Evolutionary conservation across 2,797 vertebrate genomes (phyloP).

Genomic region (Enteromius anoplus): DNA sequence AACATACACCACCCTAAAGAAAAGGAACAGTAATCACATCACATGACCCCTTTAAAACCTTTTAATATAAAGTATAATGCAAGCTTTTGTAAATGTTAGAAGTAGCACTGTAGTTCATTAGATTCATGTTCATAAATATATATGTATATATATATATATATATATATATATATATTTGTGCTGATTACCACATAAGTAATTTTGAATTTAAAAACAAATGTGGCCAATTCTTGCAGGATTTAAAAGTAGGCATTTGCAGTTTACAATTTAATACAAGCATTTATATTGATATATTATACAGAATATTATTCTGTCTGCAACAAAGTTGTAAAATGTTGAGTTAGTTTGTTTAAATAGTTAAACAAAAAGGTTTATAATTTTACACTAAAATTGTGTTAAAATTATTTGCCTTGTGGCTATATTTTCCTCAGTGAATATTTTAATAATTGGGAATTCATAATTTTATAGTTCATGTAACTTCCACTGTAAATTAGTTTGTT

Average conservation of each 20-base stretch:
- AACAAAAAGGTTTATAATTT: neutral
- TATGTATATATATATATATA: too few species aligned
- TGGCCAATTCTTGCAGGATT: neutral
- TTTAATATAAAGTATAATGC: constrained; percentile 9
- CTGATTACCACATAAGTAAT: neutral
- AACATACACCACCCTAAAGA: too few species aligned
- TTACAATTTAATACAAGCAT: neutral
- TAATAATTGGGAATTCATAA: neutral
- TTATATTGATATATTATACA: neutral
- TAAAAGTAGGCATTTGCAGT: too few species aligned
- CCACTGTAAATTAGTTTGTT: neutral
- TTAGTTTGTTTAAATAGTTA: neutral
- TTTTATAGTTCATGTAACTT: neutral
- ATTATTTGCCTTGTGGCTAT: neutral
- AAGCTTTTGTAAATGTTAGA: constrained; percentile 1
- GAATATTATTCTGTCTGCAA: neutral
- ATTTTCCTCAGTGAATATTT: neutral
- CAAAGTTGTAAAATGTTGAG: neutral
- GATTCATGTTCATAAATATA: neutral
- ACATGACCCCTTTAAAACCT: constrained; percentile 51
- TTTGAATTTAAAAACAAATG: neutral
- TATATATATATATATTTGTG: neutral
- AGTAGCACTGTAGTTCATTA: neutral
- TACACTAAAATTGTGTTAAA: neutral
- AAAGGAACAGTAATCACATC: too few species aligned